Evolutionary conservation across 2,797 vertebrate species (phyloP).

Genomic region (Cyprinodon diabolis): DNA sequence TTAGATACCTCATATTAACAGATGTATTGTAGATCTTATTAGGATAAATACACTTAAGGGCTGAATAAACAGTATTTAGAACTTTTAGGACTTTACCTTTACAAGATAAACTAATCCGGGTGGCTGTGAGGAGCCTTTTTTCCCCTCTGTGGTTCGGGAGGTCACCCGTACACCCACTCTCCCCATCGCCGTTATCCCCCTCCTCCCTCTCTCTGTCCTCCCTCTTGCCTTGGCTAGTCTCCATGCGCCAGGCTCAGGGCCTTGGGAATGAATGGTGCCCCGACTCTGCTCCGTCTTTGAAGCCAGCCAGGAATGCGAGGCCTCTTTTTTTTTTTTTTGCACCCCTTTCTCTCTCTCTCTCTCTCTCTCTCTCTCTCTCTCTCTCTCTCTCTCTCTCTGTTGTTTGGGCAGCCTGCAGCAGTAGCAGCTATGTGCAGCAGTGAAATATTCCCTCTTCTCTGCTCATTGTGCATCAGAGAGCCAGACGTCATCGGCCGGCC

Average conservation of each 20-base stretch:
- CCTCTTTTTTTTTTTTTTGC: conserved; percentile 65
- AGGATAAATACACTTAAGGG: background rate
- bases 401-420: conserved; percentile 70
- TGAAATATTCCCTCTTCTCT: conserved; percentile 82
- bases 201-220: conserved; percentile 44
- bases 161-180: conserved; percentile 61
- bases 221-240: conserved; percentile 79
- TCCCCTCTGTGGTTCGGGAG: conserved; percentile 44
- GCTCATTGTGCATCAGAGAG: conserved; percentile 78
- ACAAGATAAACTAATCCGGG: conserved; percentile 3
- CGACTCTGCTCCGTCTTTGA: conserved; percentile 82
- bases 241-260: conserved; percentile 80
- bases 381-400: conserved; percentile 57
- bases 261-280: conserved; percentile 83
- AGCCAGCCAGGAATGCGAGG: conserved; percentile 83
- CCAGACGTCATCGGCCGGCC: conserved; percentile 77
- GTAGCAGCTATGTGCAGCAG: conserved; percentile 71
- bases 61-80: background rate
- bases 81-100: background rate
- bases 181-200: conserved; percentile 39
- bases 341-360: conserved; percentile 43
- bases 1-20: background rate
- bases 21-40: background rate
- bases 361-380: conserved; percentile 61
- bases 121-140: conserved; percentile 22